A percentile compares a stretch with the other conserved stretches of the same genome.
These are phyloP conservation scores for Chloroclysta siterata DNA, from an alignment of 2,888 invertebrate genomes.

Conservation along the genomic window DNA sequence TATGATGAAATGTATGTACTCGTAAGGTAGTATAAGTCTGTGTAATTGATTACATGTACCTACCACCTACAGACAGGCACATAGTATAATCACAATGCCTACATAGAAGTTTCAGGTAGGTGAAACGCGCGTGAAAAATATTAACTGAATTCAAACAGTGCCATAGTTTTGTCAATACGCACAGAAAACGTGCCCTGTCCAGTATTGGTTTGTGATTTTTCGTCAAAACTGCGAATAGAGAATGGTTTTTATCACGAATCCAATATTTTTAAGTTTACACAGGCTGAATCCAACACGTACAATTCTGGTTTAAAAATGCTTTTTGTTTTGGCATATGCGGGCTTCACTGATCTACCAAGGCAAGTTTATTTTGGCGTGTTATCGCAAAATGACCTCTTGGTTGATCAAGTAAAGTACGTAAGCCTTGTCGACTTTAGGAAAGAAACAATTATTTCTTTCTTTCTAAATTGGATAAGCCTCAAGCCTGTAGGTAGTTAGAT, in stretches of 20 bases:
- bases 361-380: neutral
- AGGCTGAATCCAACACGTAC: conserved; percentile 6
- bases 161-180: conserved; percentile 26
- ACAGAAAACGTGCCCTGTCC: conserved; percentile 25
- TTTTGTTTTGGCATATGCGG: conserved; percentile 4
- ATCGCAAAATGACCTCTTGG: neutral
- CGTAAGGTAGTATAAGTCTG: no score
- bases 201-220: conserved; percentile 35
- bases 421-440: no score
- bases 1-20: no score
- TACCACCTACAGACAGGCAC: no score
- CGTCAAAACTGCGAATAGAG: conserved; percentile 26
- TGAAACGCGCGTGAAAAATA: neutral
- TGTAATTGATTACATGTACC: no score
- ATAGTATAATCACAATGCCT: no score
- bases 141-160: conserved; percentile 5
- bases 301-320: conserved; percentile 5
- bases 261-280: conserved; percentile 39
- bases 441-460: no score
- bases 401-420: neutral
- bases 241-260: conserved; percentile 39
- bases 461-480: no score
- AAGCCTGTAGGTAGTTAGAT: no score
- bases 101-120: neutral
- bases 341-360: neutral